Percentiles rank a stretch among this genome's conserved stretches.
Evolutionary conservation across 2,888 invertebrate species (phyloP).

Genomic region (Oscheius onirici): DNA sequence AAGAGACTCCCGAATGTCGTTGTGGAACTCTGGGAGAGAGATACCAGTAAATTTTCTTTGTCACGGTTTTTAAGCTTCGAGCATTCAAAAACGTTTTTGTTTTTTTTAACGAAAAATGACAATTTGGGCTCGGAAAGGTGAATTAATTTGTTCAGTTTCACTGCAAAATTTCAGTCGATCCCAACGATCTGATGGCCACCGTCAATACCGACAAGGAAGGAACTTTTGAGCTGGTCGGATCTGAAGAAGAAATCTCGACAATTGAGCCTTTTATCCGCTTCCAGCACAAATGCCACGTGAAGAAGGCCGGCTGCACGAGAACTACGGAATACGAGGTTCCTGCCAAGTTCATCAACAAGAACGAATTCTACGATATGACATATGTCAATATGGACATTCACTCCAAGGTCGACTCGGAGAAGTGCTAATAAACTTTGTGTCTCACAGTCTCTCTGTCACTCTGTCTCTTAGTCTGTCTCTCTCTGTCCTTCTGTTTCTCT

Average conservation of each 20-base stretch:
- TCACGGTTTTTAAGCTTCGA: too few species aligned
- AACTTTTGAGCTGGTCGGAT: constrained; percentile 52
- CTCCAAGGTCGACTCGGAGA: constrained; percentile 45
- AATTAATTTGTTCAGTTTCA: too few species aligned
- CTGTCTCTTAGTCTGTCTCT: too few species aligned
- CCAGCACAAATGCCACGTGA: constrained; percentile 30
- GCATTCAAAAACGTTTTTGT: too few species aligned
- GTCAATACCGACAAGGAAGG: constrained; percentile 56
- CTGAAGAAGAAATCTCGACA: constrained; percentile 15
- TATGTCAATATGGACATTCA: constrained; percentile 49
- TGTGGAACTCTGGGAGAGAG: constrained; percentile 54
- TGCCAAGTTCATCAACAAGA: constrained; percentile 43
- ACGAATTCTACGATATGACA: constrained; percentile 51
- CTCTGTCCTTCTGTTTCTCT: too few species aligned
- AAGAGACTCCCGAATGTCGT: constrained; percentile 45
- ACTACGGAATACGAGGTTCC: constrained; percentile 37
- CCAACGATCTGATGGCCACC: constrained; percentile 49
- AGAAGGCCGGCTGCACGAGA: constrained; percentile 36
- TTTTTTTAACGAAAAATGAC: too few species aligned
- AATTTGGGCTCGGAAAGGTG: too few species aligned
- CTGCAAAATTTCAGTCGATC: constrained; percentile 48
- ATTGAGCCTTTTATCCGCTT: constrained; percentile 29
- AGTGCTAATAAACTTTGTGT: too few species aligned
- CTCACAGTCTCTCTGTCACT: too few species aligned
- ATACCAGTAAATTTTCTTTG: constrained; percentile 45